phyloP scores from a whole-genome alignment of 64 coral and sea anemone genomes.

The Porites lutea region DNA sequence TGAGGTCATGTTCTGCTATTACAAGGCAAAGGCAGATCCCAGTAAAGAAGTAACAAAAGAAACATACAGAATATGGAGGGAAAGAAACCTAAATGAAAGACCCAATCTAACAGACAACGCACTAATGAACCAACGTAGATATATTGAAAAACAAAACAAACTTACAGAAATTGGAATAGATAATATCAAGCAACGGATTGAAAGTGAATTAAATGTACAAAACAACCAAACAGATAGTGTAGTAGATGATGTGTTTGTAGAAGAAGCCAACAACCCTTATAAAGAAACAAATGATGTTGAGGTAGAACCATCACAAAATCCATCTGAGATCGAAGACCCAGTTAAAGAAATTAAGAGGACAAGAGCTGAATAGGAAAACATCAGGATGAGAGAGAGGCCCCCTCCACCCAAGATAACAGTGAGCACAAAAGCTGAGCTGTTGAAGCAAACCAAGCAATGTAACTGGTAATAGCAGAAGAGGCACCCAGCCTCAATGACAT shows the following conservation, averaged over 20 bases:
- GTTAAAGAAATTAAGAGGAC: too few species aligned
- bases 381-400: constrained; percentile 3
- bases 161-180: neutral
- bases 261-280: neutral
- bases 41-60: neutral
- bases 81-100: too few species aligned
- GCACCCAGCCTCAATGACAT: too few species aligned
- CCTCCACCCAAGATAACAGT: neutral
- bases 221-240: too few species aligned
- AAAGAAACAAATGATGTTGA: neutral
- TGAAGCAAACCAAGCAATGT: constrained; percentile 10
- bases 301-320: neutral
- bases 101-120: too few species aligned
- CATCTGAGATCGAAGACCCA: neutral
- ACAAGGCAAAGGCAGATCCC: neutral
- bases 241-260: too few species aligned
- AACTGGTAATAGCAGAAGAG: constrained; percentile 1
- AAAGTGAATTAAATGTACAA: too few species aligned
- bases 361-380: too few species aligned
- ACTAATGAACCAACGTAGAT: neutral
- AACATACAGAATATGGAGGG: neutral
- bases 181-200: neutral
- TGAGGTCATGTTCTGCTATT: constrained; percentile 18
- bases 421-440: constrained; percentile 1
- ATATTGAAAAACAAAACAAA: neutral